These are phyloP conservation scores for Magallana nippona DNA, from an alignment of 2,888 invertebrate genomes.

Conservation along the genomic window DNA sequence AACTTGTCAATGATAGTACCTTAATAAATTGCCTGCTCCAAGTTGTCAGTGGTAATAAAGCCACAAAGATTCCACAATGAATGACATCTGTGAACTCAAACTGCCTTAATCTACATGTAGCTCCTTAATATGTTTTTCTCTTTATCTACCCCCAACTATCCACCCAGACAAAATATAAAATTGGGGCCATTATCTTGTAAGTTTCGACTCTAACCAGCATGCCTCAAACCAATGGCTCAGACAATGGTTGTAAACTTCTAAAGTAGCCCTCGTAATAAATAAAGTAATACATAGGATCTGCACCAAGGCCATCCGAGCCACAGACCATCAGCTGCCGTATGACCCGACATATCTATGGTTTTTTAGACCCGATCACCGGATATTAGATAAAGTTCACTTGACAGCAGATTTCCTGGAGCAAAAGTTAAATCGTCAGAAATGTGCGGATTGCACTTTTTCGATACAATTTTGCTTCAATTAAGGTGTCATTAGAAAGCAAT, in stretches of 20 bases:
- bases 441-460: slow-evolving; percentile 33
- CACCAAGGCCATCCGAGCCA: slow-evolving; percentile 5
- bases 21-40: no score
- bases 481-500: slow-evolving; percentile 33
- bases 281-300: background rate
- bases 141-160: no score
- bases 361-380: slow-evolving; percentile 20
- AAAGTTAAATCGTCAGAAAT: slow-evolving; percentile 26
- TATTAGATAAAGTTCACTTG: slow-evolving; percentile 33
- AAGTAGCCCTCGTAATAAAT: background rate
- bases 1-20: no score
- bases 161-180: background rate
- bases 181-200: background rate
- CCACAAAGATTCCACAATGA: background rate
- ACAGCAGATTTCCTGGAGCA: slow-evolving; percentile 27
- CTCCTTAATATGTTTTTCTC: no score
- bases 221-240: background rate
- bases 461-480: slow-evolving; percentile 21
- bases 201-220: background rate
- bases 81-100: background rate
- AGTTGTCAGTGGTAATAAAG: no score
- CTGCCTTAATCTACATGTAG: no score
- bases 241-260: background rate
- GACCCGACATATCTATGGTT: slow-evolving; percentile 23
- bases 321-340: background rate